phyloP scores from a whole-genome alignment of 2,113 vertebrate species.

The Mobula birostris region DNA sequence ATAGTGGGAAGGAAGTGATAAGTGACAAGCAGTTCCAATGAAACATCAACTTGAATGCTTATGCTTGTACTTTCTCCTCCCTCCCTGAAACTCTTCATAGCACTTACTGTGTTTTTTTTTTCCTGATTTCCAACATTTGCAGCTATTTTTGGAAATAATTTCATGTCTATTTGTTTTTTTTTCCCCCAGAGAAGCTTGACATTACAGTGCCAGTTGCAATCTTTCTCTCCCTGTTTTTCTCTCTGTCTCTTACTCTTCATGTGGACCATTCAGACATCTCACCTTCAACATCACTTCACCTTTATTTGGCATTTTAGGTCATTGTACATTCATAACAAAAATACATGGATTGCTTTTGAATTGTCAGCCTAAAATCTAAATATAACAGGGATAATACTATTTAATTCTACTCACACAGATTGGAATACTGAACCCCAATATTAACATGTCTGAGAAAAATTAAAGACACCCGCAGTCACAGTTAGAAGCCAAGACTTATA shows the following conservation, averaged over 20 bases:
- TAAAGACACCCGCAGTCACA: too few species aligned
- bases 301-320: not conserved
- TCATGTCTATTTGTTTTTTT: not conserved
- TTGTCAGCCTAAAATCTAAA: not conserved
- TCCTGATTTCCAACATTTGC: not conserved
- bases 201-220: not conserved
- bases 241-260: not conserved
- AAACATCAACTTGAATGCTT: too few species aligned
- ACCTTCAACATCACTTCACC: not conserved
- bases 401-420: not conserved
- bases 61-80: too few species aligned
- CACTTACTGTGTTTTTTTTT: too few species aligned
- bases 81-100: too few species aligned
- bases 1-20: too few species aligned
- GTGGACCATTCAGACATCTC: not conserved
- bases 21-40: too few species aligned
- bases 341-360: not conserved
- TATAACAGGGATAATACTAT: not conserved
- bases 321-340: not conserved
- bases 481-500: not conserved
- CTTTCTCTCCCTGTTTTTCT: not conserved
- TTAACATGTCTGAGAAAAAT: not conserved
- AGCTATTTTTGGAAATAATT: not conserved
- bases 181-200: not conserved
- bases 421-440: conserved; percentile 7